Percentiles rank a stretch among this genome's conserved stretches.
Evolutionary conservation across 2,888 invertebrate species (phyloP).

Genomic region (Eupithecia centaureata): DNA sequence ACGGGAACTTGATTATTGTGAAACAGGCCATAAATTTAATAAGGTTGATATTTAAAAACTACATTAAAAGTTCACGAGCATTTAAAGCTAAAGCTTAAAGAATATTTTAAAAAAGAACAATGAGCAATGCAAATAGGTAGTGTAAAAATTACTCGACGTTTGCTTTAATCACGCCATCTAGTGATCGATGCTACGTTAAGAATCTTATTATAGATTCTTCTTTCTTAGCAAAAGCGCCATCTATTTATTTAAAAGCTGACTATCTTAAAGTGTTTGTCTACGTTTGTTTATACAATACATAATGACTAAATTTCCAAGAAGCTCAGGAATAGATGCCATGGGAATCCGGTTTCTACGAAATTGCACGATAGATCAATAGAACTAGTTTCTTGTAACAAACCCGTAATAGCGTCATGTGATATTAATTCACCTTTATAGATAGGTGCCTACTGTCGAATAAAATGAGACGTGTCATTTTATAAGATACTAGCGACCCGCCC

Average conservation of each 20-base stretch:
- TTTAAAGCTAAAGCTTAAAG: too few species aligned
- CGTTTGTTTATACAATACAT: not conserved
- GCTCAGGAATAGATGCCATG: not conserved
- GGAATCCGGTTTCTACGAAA: conserved; percentile 4
- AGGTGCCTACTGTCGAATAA: not conserved
- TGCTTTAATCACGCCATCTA: not conserved
- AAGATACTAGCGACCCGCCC: too few species aligned
- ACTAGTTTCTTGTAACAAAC: not conserved
- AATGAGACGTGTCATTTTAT: not conserved
- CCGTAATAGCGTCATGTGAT: not conserved
- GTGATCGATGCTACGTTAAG: not conserved
- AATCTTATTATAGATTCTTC: not conserved
- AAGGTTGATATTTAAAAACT: too few species aligned
- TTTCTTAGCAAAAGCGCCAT: not conserved
- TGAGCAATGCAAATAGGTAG: too few species aligned
- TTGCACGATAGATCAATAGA: not conserved
- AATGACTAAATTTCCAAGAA: not conserved
- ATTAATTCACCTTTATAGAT: too few species aligned
- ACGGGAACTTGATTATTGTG: too few species aligned
- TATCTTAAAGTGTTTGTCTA: not conserved
- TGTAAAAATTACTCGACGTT: too few species aligned
- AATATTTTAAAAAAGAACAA: not conserved
- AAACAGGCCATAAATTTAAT: too few species aligned
- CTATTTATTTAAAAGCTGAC: not conserved
- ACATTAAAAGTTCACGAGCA: too few species aligned